Evolutionary conservation across 2,888 invertebrate species (phyloP).

Genomic region (Agriopis aurantiaria): DNA sequence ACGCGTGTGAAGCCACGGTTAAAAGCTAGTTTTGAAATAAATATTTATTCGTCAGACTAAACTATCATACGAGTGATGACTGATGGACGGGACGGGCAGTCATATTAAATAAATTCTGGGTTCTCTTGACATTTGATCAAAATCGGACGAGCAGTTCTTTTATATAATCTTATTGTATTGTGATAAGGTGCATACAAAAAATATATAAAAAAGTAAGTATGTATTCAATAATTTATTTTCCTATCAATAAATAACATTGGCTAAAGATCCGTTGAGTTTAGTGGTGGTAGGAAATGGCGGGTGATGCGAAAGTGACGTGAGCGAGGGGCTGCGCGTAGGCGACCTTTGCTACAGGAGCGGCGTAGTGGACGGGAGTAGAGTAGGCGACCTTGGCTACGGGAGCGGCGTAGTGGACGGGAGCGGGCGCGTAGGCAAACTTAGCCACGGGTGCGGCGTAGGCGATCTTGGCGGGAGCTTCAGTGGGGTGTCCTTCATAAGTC

Average conservation of each 20-base stretch:
- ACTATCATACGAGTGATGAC: no score
- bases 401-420: slow-evolving; percentile 45
- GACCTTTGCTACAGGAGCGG: slow-evolving; percentile 46
- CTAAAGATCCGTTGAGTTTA: slow-evolving; percentile 50
- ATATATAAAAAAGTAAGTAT: background rate
- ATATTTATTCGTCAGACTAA: no score
- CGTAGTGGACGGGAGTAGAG: slow-evolving; percentile 44
- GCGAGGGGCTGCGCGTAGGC: slow-evolving; percentile 58
- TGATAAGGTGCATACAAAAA: background rate
- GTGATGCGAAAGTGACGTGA: slow-evolving; percentile 73
- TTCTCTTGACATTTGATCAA: no score
- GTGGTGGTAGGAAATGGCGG: slow-evolving; percentile 75
- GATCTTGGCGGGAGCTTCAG: slow-evolving; percentile 46
- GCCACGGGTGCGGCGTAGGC: slow-evolving; percentile 39
- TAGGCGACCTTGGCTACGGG: slow-evolving; percentile 51
- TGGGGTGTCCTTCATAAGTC: slow-evolving; percentile 75
- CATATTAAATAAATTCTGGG: no score
- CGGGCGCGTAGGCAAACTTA: slow-evolving; percentile 41
- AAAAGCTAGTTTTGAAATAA: no score
- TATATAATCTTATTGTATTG: no score
- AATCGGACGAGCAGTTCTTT: no score
- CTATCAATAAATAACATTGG: slow-evolving; percentile 60
- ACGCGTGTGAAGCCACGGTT: no score
- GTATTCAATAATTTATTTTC: slow-evolving; percentile 53
- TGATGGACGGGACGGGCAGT: no score